Evolutionary conservation across 1,140 invertebrate genomes (phyloP).

Genomic region (Lanistes nyassanus): DNA sequence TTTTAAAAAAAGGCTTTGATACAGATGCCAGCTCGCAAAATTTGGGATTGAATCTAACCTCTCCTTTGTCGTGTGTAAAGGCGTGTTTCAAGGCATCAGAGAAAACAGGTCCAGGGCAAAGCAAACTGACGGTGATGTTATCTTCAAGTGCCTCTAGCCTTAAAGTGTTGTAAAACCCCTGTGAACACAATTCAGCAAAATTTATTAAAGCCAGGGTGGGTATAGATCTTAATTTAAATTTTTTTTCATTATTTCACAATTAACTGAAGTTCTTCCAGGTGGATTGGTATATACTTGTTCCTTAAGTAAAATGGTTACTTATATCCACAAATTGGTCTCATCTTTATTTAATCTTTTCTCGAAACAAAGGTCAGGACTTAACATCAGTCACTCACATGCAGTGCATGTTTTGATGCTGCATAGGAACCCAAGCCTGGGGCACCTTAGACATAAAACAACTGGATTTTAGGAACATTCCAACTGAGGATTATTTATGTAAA

Average conservation of each 20-base stretch:
- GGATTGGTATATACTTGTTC: too few relatives aligned
- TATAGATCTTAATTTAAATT: too few relatives aligned
- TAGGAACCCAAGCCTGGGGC: constrained; percentile 22
- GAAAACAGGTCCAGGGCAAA: constrained; percentile 56
- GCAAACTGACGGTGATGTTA: constrained; percentile 41
- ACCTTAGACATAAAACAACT: constrained; percentile 12
- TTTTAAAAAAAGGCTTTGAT: too few relatives aligned
- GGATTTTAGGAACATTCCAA: background rate
- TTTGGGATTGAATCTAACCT: too few relatives aligned
- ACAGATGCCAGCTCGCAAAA: too few relatives aligned
- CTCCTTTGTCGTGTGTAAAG: constrained; percentile 41
- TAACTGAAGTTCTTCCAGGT: too few relatives aligned
- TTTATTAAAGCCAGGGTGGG: background rate
- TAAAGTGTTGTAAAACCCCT: constrained; percentile 43
- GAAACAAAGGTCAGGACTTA: too few relatives aligned
- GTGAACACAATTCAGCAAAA: background rate
- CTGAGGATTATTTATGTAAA: too few relatives aligned
- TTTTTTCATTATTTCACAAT: too few relatives aligned
- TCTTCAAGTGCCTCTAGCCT: constrained; percentile 36
- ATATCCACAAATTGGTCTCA: too few relatives aligned
- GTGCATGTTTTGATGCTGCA: constrained; percentile 22
- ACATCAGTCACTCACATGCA: constrained; percentile 10
- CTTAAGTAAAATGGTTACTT: too few relatives aligned
- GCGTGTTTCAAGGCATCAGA: constrained; percentile 46
- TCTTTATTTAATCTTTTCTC: too few relatives aligned